Evolutionary conservation across 2,113 vertebrate species (phyloP).

Genomic region (Hippocampus guttulatus): DNA sequence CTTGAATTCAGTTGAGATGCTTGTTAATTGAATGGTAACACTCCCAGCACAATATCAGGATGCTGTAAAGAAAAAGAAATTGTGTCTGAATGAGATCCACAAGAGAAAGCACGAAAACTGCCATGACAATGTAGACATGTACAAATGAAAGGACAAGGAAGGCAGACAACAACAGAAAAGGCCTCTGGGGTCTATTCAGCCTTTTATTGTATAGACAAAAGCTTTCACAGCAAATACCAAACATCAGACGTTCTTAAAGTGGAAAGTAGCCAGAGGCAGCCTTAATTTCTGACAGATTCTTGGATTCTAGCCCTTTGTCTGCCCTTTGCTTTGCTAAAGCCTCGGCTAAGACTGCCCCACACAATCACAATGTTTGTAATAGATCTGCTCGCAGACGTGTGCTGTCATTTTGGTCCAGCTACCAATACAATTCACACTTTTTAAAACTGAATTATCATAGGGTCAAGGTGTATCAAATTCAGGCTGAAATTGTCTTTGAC

Average conservation of each 20-base stretch:
- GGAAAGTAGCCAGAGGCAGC: slow-evolving; percentile 53
- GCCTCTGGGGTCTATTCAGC: slow-evolving; percentile 24
- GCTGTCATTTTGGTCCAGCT: neutral
- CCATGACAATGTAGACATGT: neutral
- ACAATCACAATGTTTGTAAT: neutral
- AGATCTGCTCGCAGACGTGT: slow-evolving; percentile 13
- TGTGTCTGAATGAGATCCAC: neutral
- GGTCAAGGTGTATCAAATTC: no score
- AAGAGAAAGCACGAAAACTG: neutral
- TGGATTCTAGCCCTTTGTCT: slow-evolving; percentile 39
- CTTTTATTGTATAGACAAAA: slow-evolving; percentile 32
- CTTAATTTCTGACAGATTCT: slow-evolving; percentile 49
- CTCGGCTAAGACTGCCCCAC: slow-evolving; percentile 17
- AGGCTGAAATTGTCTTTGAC: no score
- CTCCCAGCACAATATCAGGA: no score
- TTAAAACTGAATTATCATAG: no score
- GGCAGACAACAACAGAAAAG: neutral
- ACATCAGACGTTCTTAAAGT: slow-evolving; percentile 45
- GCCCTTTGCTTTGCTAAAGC: slow-evolving; percentile 39
- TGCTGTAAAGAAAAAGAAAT: no score
- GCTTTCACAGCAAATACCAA: slow-evolving; percentile 47
- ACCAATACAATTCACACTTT: no score
- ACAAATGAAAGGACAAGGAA: slow-evolving; percentile 6
- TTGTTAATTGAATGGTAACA: no score
- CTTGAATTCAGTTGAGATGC: no score